Conservation (phyloP, 1,140 invertebrate genomes). For the Tetranychus urticae region DNA sequence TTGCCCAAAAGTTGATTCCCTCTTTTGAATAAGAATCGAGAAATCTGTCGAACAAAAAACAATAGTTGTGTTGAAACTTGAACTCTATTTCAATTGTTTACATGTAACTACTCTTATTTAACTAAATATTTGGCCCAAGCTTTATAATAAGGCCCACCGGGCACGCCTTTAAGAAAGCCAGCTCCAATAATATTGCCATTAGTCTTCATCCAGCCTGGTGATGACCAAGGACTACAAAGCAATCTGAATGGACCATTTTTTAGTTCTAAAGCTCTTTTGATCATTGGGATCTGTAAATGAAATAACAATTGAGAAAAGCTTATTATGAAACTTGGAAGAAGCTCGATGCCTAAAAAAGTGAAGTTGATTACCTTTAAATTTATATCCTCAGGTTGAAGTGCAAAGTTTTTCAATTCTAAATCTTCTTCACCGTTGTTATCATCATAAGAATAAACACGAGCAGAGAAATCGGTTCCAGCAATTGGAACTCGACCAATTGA, state of each 20-base stretch:
- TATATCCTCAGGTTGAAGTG: conserved; percentile 36
- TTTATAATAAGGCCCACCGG: background rate
- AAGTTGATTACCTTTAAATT: conserved; percentile 28
- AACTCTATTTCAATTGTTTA: background rate
- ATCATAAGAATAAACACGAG: conserved; percentile 37
- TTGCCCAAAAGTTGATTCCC: conserved; percentile 31
- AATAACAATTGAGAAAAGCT: conserved; percentile 32
- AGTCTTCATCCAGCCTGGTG: conserved; percentile 68
- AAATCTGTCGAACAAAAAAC: conserved; percentile 23
- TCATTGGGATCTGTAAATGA: conserved; percentile 33
- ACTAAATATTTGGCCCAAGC: conserved; percentile 49
- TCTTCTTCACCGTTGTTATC: conserved; percentile 28
- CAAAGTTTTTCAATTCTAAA: conserved; percentile 36
- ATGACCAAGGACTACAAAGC: conserved; percentile 49
- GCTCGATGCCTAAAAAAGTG: background rate
- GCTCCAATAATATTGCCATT: conserved; percentile 28
- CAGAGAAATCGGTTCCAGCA: conserved; percentile 55
- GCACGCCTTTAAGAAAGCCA: background rate
- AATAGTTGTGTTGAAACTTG: no score
- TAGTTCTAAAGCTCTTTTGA: conserved; percentile 27
- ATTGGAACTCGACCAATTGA: conserved; percentile 37
- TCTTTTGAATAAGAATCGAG: conserved; percentile 29
- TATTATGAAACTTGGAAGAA: background rate
- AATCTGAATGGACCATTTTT: conserved; percentile 25
- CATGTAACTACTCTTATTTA: background rate